Base-by-base conservation (phyloP, 2,797 vertebrate species). In the Sibirionetta formosa region DNA sequence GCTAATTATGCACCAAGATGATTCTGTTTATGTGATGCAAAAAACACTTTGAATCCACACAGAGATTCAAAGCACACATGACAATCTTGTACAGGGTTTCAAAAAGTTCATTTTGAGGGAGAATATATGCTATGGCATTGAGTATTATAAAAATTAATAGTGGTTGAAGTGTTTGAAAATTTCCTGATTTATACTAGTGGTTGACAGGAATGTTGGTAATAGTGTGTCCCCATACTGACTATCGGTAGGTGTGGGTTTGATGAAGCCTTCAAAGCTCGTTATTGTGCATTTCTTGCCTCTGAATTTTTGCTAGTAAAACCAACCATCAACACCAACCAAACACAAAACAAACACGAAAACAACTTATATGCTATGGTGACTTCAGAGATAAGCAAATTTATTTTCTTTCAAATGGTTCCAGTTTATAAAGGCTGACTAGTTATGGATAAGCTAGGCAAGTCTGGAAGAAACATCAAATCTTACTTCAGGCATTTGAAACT, bases 401-500 rank as follows among this genome's bases (percentile, higher is more conserved):
- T 14, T 87, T 56, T 19, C 29, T 82, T 87, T 69, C 50, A 36
- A 16, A 69, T 83, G 24, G 7, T 61, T 94, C 58, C 36, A 76
- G 50, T 86, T 86, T 20, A 18, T 71, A 83, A 91, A 71, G 46
- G 50, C 72, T 73, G 70, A 54, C 54, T 65, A 57, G 72, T 63
- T 90, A 57, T 9, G 51, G 86, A 44, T 75, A 86, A 93, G 50
- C 31, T 82, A 26, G 42, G 23, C 51, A 66, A 77, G 38, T 20
- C 8, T 70, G 44, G 57, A 71, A 83, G 71, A 81, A 58, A 40
- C 40, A 75, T 75, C 33, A 78, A 42, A 46, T 90, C 58, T 86
- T 24, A 80, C 68, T 87, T 80, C 33, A 69, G 69, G 63, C 69
- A 72, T 86, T 90, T 84, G 61, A 91, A 90, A 83, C 82, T 86